Percentiles rank a stretch among this genome's conserved stretches.
phyloP scores from a whole-genome alignment of 2,888 invertebrate species.

The Leptinotarsa juncta region DNA sequence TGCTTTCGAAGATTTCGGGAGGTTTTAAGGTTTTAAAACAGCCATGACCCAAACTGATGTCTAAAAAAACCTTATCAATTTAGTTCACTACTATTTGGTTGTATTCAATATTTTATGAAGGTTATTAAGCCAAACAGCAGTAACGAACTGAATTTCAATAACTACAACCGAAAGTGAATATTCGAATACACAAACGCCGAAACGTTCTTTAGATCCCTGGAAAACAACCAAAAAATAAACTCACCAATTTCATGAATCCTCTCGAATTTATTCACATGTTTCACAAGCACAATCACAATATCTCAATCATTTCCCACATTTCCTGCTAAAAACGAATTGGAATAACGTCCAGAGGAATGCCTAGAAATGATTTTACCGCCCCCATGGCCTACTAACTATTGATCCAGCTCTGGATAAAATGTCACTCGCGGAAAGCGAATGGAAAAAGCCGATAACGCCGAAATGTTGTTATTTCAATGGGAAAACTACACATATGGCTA shows the following conservation, averaged over 20 bases:
- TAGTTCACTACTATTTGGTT: neutral
- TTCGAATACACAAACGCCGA: no score
- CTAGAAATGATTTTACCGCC: conserved; percentile 44
- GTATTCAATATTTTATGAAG: neutral
- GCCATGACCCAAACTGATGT: neutral
- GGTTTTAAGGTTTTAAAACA: no score
- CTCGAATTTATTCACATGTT: neutral
- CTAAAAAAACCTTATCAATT: conserved; percentile 1
- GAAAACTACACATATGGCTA: neutral
- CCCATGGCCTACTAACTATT: conserved; percentile 51
- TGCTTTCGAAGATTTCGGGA: no score
- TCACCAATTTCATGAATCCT: conserved; percentile 3
- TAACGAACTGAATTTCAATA: neutral
- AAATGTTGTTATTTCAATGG: neutral
- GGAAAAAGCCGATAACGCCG: neutral
- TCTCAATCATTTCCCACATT: neutral
- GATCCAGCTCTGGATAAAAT: conserved; percentile 39
- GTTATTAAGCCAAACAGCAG: neutral
- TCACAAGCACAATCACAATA: neutral
- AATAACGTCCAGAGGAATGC: conserved; percentile 9
- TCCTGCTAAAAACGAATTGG: neutral
- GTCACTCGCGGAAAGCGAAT: neutral
- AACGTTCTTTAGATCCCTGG: neutral
- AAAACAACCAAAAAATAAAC: neutral
- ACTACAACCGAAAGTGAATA: no score